Evolutionary conservation across 1,140 invertebrate species (phyloP).

Genomic region (Zaprionus kolodkinae): DNA sequence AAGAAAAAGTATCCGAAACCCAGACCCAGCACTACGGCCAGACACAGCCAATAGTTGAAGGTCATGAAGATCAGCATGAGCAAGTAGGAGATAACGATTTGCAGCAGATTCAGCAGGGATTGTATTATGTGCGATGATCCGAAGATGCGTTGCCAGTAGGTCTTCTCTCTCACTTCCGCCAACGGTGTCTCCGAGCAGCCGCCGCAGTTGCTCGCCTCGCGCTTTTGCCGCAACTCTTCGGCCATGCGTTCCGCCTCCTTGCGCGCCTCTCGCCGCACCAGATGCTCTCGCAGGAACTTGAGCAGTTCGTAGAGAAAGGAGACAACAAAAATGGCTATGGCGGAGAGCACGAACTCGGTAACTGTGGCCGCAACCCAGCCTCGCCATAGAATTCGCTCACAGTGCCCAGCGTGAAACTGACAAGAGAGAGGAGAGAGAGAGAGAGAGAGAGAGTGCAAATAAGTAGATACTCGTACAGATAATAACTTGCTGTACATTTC

Average conservation of each 20-base stretch:
- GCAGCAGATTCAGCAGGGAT: conserved; percentile 94
- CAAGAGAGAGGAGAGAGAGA: conserved; percentile 21
- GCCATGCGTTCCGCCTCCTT: conserved; percentile 56
- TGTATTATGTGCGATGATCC: conserved; percentile 89
- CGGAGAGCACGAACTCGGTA: conserved; percentile 69
- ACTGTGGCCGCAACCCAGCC: conserved; percentile 86
- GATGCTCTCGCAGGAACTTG: conserved; percentile 70
- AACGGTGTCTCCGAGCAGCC: conserved; percentile 57
- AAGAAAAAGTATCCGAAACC: conserved; percentile 96
- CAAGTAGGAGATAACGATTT: conserved; percentile 95
- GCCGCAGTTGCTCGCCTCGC: conserved; percentile 25
- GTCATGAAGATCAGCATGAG: conserved; percentile 99
- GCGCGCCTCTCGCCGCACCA: conserved; percentile 51
- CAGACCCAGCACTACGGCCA: conserved; percentile 94
- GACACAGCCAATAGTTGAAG: conserved; percentile 96
- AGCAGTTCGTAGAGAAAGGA: conserved; percentile 75
- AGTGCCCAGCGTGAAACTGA: conserved; percentile 91
- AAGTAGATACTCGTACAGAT: background rate
- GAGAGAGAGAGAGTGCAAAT: conserved; percentile 6
- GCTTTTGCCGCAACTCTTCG: conserved; percentile 49
- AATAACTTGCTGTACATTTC: background rate
- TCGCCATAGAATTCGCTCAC: conserved; percentile 91
- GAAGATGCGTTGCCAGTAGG: conserved; percentile 63
- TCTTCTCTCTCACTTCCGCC: conserved; percentile 53
- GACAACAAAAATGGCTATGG: conserved; percentile 64